Evolutionary conservation across 2,888 invertebrate species (phyloP).

Genomic region (Lasioglossum vierecki): DNA sequence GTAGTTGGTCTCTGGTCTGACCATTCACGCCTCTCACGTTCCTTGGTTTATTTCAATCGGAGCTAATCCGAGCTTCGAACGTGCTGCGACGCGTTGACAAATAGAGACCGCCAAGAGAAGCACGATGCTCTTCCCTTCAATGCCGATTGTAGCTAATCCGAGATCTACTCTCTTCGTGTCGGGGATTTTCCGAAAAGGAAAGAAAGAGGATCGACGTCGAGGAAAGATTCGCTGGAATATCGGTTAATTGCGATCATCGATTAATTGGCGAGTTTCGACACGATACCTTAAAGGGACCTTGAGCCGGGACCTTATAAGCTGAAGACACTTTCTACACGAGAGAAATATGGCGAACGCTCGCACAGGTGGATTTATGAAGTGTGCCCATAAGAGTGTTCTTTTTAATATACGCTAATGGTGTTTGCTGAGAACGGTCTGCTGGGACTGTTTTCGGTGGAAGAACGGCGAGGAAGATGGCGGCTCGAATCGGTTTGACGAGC

Average conservation of each 20-base stretch:
- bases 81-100: neutral
- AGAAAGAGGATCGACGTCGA: neutral
- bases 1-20: slow-evolving; percentile 20
- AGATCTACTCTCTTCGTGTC: neutral
- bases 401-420: neutral
- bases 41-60: neutral
- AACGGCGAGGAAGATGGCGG: neutral
- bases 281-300: slow-evolving; percentile 37
- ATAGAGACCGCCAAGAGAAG: neutral
- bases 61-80: neutral
- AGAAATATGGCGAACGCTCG: slow-evolving; percentile 5
- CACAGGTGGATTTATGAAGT: neutral
- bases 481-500: neutral
- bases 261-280: slow-evolving; percentile 49
- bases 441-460: neutral
- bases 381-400: neutral
- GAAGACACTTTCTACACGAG: slow-evolving; percentile 37
- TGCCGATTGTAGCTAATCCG: neutral
- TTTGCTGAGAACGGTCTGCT: neutral
- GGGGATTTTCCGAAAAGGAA: slow-evolving; percentile 1
- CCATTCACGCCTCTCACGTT: neutral
- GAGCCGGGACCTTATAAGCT: slow-evolving; percentile 38
- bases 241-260: slow-evolving; percentile 44
- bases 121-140: neutral
- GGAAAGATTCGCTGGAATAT: slow-evolving; percentile 31